Percentiles rank a stretch among this genome's conserved stretches.
Evolutionary conservation across 2,888 invertebrate genomes (phyloP).

Genomic region (Tenthredo notha): DNA sequence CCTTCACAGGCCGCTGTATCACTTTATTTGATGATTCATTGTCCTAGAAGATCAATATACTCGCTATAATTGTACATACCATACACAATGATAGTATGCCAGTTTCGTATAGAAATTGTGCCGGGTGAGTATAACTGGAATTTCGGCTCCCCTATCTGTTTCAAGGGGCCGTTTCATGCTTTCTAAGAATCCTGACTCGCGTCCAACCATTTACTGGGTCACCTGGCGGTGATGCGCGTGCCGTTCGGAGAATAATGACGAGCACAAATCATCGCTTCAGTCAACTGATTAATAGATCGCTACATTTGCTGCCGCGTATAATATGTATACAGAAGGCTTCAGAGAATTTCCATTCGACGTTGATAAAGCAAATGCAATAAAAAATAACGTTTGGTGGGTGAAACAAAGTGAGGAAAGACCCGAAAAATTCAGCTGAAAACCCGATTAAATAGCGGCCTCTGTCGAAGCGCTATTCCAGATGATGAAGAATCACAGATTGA

Average conservation of each 20-base stretch:
- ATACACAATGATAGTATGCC: too few species aligned
- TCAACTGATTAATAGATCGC: not conserved
- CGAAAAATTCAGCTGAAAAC: not conserved
- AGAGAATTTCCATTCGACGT: not conserved
- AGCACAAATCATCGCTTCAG: not conserved
- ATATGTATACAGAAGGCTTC: not conserved
- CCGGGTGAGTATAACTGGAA: conserved; percentile 28
- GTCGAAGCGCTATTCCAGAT: not conserved
- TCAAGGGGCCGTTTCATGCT: not conserved
- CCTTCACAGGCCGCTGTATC: not conserved
- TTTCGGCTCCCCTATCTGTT: not conserved
- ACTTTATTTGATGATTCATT: not conserved
- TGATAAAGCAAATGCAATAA: too few species aligned
- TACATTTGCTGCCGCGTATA: not conserved
- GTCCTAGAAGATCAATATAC: not conserved
- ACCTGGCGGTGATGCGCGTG: conserved; percentile 34
- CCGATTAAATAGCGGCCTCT: not conserved
- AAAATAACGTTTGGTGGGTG: not conserved
- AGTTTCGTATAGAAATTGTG: conserved; percentile 4
- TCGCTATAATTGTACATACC: not conserved
- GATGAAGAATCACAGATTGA: not conserved
- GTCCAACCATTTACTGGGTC: not conserved
- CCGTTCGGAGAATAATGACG: conserved; percentile 40
- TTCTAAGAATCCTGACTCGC: conserved; percentile 42
- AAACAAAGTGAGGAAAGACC: not conserved